Evolutionary conservation across 2,113 vertebrate species (phyloP).

Genomic region (Castor canadensis): DNA sequence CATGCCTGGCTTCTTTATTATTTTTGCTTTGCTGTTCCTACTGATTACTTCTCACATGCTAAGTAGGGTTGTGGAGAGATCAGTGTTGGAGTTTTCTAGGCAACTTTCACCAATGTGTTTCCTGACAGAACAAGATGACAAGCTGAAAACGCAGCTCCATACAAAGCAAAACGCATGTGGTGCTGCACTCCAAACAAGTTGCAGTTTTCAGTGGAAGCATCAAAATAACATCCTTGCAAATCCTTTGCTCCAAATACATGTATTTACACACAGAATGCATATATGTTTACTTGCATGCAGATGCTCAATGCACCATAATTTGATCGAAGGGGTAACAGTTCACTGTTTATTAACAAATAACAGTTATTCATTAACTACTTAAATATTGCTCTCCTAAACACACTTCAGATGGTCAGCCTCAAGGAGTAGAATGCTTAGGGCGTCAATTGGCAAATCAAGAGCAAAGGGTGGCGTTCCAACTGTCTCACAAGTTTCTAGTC

Average conservation of each 20-base stretch:
- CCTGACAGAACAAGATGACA: not conserved
- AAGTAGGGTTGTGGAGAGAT: not conserved
- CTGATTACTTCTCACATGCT: not conserved
- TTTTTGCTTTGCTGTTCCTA: not conserved
- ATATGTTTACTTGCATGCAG: not conserved
- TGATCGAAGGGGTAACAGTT: not conserved
- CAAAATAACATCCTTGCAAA: not conserved
- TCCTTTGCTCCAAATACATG: too few relatives aligned
- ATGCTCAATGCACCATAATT: not conserved
- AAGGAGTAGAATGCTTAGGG: not conserved
- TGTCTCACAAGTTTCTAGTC: not conserved
- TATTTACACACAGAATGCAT: not conserved
- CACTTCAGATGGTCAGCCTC: not conserved
- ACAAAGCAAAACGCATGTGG: not conserved
- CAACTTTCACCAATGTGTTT: not conserved
- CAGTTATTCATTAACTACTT: not conserved
- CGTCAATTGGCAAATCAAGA: not conserved
- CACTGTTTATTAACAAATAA: not conserved
- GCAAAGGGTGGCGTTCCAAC: not conserved
- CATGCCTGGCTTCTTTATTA: too few relatives aligned
- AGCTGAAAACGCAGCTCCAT: not conserved
- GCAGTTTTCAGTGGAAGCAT: conserved; percentile 13
- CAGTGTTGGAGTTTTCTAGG: not conserved
- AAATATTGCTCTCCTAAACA: not conserved
- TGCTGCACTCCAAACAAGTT: not conserved